Evolutionary conservation across 2,888 invertebrate genomes (phyloP).

Genomic region (Trichacis sp.): DNA sequence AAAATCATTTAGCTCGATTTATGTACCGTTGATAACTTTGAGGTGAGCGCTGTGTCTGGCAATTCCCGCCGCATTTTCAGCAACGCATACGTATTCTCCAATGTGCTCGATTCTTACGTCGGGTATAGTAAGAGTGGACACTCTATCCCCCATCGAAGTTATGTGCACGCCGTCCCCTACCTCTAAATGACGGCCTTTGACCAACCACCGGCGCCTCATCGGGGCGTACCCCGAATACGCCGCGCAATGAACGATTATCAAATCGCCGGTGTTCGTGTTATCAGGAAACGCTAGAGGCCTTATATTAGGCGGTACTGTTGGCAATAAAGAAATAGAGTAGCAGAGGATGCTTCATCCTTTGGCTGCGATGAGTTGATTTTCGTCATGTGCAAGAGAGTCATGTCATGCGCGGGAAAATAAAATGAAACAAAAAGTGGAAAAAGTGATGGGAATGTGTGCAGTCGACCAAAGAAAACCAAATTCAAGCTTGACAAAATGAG

Average conservation of each 20-base stretch:
- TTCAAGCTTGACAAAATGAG: slow-evolving; percentile 18
- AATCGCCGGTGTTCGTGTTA: slow-evolving; percentile 70
- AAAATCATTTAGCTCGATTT: slow-evolving; percentile 15
- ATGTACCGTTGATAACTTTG: slow-evolving; percentile 80
- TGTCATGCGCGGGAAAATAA: not conserved
- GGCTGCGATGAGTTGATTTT: not conserved
- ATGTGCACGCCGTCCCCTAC: slow-evolving; percentile 63
- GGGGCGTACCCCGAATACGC: slow-evolving; percentile 74
- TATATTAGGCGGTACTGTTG: slow-evolving; percentile 69
- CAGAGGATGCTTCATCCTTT: not conserved
- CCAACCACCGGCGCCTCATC: slow-evolving; percentile 63
- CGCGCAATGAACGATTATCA: slow-evolving; percentile 74
- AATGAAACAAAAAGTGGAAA: slow-evolving; percentile 19
- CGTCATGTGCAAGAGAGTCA: not conserved
- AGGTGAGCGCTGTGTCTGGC: slow-evolving; percentile 78
- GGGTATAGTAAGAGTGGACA: slow-evolving; percentile 76
- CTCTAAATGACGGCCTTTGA: slow-evolving; percentile 66
- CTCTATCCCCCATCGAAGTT: slow-evolving; percentile 69
- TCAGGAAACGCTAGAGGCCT: slow-evolving; percentile 70
- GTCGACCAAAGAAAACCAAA: slow-evolving; percentile 19
- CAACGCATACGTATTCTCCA: slow-evolving; percentile 82
- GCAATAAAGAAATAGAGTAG: slow-evolving; percentile 28
- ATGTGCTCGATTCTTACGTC: slow-evolving; percentile 78
- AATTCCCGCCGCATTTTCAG: slow-evolving; percentile 80
- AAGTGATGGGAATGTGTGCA: slow-evolving; percentile 17